These are phyloP conservation scores for Tragelaphus buxtoni DNA, from an alignment of 2,113 vertebrate species.

Conservation along the genomic window DNA sequence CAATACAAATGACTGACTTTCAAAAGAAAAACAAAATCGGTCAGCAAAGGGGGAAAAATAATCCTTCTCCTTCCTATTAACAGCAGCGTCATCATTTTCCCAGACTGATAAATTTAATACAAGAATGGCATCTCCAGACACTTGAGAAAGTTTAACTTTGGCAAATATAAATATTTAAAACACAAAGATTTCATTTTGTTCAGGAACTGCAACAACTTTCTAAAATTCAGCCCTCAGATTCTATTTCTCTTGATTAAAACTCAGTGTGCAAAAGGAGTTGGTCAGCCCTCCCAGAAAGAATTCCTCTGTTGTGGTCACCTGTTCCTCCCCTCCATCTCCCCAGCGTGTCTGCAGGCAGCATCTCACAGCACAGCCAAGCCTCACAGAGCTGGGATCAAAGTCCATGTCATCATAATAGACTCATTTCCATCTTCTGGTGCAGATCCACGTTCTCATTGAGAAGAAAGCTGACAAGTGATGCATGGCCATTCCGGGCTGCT, in stretches of 20 bases:
- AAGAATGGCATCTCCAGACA: neutral
- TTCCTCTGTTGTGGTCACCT: neutral
- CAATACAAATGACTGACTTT: neutral
- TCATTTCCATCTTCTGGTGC: constrained; percentile 83
- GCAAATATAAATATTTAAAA: constrained; percentile 21
- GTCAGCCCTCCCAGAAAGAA: neutral
- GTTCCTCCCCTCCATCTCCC: no score
- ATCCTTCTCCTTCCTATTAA: neutral
- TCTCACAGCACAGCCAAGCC: neutral
- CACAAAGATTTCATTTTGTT: constrained; percentile 17
- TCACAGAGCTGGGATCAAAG: neutral
- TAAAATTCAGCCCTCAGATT: neutral
- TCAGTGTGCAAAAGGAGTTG: neutral
- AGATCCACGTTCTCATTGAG: constrained; percentile 79
- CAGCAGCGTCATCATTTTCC: neutral
- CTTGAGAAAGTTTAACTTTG: neutral
- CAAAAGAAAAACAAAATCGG: constrained; percentile 33
- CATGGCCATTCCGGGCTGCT: constrained; percentile 83
- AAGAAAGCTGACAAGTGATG: constrained; percentile 84
- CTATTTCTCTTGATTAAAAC: constrained; percentile 54
- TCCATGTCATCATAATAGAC: neutral
- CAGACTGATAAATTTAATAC: neutral
- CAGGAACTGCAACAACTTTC: constrained; percentile 18
- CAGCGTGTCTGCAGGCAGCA: neutral
- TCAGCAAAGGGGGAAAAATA: neutral